Evolutionary conservation across 2,797 vertebrate genomes (phyloP).

Genomic region (Balearica regulorum): DNA sequence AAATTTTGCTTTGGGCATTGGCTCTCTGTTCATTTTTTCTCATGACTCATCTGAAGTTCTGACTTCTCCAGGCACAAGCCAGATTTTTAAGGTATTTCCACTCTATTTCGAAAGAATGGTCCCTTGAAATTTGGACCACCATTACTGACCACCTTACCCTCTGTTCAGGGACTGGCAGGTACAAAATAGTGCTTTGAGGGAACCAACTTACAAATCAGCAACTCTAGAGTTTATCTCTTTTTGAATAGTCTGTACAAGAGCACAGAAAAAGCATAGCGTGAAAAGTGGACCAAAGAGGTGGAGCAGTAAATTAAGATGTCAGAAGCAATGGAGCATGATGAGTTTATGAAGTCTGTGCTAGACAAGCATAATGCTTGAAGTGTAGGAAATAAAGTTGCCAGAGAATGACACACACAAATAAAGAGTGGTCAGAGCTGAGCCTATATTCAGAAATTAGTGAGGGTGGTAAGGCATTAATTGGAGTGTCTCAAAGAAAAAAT

Average conservation of each 20-base stretch:
- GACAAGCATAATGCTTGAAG: neutral
- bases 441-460: neutral
- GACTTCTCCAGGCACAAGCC: neutral
- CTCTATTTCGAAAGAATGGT: neutral
- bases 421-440: neutral
- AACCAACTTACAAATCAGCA: neutral
- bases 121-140: neutral
- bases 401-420: neutral
- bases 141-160: neutral
- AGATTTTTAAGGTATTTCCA: neutral
- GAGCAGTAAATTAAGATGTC: neutral
- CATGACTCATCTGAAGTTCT: neutral
- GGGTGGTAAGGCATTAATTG: neutral
- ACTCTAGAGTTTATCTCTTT: neutral
- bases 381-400: neutral
- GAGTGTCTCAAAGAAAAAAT: neutral
- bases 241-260: neutral
- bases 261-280: neutral
- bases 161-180: neutral
- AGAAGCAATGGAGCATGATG: neutral
- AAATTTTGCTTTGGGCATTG: neutral
- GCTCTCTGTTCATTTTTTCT: accelerated
- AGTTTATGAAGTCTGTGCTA: neutral
- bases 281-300: neutral
- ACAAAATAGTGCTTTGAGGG: neutral